A percentile compares a stretch with the other conserved stretches of the same genome.
These are phyloP conservation scores for Ianthella basta DNA, from an alignment of 37 sponge, comb jelly and placozoan genomes.

Conservation along the genomic window DNA sequence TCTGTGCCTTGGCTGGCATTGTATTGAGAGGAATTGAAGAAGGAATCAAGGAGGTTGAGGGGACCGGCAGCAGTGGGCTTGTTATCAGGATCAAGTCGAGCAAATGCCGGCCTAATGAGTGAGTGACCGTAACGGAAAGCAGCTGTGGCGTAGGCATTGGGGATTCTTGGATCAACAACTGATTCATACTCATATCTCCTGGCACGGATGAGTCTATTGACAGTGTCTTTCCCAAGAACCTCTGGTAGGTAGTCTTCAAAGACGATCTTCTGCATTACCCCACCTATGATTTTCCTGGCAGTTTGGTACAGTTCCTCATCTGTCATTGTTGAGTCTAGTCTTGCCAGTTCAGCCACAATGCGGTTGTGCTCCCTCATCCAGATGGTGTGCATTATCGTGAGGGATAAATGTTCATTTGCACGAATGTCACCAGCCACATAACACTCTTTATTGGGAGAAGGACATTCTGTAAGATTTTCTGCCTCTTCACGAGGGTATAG, in stretches of 20 bases:
- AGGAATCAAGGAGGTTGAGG: constrained; percentile 60
- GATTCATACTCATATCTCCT: constrained; percentile 57
- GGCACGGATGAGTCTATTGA: constrained; percentile 49
- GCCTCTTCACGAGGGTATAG: neutral
- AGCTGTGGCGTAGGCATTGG: constrained; percentile 79
- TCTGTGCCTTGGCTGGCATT: constrained; percentile 47
- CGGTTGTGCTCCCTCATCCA: constrained; percentile 97
- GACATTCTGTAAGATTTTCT: neutral
- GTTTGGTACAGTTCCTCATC: constrained; percentile 90
- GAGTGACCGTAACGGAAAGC: constrained; percentile 88
- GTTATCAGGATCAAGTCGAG: constrained; percentile 44
- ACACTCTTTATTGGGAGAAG: neutral
- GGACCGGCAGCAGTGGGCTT: constrained; percentile 41
- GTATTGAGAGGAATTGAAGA: constrained; percentile 64
- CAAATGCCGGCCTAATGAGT: constrained; percentile 57
- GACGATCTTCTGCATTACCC: constrained; percentile 74
- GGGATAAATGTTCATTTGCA: neutral
- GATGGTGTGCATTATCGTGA: constrained; percentile 94
- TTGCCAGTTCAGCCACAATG: constrained; percentile 63
- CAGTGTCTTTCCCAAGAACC: constrained; percentile 55
- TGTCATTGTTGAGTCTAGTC: constrained; percentile 76
- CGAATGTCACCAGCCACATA: constrained; percentile 4
- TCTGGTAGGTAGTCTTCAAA: constrained; percentile 89
- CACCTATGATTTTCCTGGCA: constrained; percentile 90
- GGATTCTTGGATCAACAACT: constrained; percentile 62